Percentiles rank a stretch among this genome's conserved stretches.
phyloP scores from a whole-genome alignment of 2,113 vertebrate species.

The Zosterops pallidus region DNA sequence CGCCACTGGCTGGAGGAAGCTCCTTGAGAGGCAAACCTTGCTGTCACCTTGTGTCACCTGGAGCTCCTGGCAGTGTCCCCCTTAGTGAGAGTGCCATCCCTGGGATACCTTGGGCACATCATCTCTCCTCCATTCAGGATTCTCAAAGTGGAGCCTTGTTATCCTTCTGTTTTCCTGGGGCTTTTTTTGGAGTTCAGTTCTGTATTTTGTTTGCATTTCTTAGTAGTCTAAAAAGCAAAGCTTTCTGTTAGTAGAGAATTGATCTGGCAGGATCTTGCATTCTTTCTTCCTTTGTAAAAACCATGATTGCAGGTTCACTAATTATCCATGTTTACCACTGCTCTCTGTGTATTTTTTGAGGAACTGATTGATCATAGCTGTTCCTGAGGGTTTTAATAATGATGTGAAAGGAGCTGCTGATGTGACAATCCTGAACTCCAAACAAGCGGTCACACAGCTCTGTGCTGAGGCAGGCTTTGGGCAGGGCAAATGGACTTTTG shows the following conservation, averaged over 20 bases:
- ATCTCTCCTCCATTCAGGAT: neutral
- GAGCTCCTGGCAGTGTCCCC: neutral
- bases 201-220: neutral
- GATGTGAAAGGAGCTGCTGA: neutral
- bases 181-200: neutral
- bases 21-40: neutral
- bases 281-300: neutral
- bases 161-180: neutral
- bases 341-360: neutral
- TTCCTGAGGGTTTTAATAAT: neutral
- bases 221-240: neutral
- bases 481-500: fast-evolving
- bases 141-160: neutral
- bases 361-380: neutral
- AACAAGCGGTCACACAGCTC: neutral
- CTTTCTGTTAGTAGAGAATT: neutral
- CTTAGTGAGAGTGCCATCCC: neutral
- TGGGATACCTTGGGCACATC: neutral
- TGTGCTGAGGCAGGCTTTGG: neutral
- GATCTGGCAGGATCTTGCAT: neutral
- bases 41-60: fast-evolving
- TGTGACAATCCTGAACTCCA: neutral
- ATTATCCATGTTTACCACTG: neutral
- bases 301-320: neutral
- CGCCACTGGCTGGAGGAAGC: neutral